Percentiles rank a stretch among this genome's conserved stretches.
Conservation (phyloP, 2,797 vertebrate genomes). For the Chromobotia macracanthus region DNA sequence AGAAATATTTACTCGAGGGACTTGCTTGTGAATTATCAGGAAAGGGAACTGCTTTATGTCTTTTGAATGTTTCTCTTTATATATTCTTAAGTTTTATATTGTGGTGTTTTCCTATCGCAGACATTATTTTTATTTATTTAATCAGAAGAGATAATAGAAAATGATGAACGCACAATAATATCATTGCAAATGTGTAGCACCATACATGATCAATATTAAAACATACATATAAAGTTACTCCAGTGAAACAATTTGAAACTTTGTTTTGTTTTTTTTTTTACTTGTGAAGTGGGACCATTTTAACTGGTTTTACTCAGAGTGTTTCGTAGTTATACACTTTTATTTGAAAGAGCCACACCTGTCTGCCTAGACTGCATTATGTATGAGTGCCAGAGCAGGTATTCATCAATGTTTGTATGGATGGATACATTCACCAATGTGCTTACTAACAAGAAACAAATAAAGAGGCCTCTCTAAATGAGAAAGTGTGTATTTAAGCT, state of each 20-base stretch:
- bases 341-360: not conserved
- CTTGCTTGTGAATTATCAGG: not conserved
- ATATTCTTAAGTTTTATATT: not conserved
- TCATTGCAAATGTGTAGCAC: not conserved
- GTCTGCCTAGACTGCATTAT: not conserved
- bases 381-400: not conserved
- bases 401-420: slow-evolving; percentile 10
- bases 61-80: not conserved
- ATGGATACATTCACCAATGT: slow-evolving; percentile 17
- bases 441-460: slow-evolving; percentile 47
- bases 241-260: not conserved
- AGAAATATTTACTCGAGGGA: slow-evolving; percentile 12
- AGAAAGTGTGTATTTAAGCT: not conserved
- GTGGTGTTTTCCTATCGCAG: not conserved
- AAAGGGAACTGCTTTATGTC: slow-evolving; percentile 21
- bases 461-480: slow-evolving; percentile 13
- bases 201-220: not conserved
- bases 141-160: not conserved
- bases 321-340: not conserved
- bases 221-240: not conserved
- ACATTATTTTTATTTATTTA: not conserved
- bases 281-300: not conserved
- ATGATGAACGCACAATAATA: not conserved
- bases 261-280: not conserved
- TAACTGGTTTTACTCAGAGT: not conserved